Evolutionary conservation across 2,888 invertebrate species (phyloP).

Genomic region (Macrosoma leucophasiata): DNA sequence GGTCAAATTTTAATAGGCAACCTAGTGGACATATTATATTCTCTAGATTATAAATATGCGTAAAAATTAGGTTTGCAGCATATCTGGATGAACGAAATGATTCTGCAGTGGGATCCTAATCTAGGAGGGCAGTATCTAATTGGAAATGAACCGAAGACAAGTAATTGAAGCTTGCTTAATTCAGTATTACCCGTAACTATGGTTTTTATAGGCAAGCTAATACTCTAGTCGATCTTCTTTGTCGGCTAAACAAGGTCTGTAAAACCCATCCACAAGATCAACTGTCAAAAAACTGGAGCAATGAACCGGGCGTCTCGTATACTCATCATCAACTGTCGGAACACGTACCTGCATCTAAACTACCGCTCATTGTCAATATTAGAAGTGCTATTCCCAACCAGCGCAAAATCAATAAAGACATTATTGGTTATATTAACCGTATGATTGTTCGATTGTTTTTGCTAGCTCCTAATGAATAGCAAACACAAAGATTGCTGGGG

Average conservation of each 20-base stretch:
- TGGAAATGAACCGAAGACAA: no score
- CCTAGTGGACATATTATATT: no score
- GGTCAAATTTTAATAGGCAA: no score
- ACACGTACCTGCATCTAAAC: constrained; percentile 71
- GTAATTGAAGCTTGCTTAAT: no score
- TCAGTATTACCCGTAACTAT: no score
- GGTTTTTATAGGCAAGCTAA: no score
- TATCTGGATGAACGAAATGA: no score
- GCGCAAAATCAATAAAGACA: constrained; percentile 65
- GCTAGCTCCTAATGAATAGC: constrained; percentile 43
- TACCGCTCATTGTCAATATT: constrained; percentile 74
- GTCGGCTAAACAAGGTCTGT: constrained; percentile 55
- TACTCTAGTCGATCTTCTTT: no score
- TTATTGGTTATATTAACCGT: constrained; percentile 57
- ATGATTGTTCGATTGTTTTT: constrained; percentile 51
- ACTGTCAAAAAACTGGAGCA: constrained; percentile 70
- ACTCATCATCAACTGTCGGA: constrained; percentile 56
- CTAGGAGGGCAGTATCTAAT: no score
- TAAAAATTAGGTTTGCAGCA: no score
- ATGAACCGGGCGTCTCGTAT: constrained; percentile 70
- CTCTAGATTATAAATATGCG: no score
- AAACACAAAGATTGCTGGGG: constrained; percentile 29
- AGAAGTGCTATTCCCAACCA: constrained; percentile 58
- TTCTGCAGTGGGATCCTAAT: no score
- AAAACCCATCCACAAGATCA: constrained; percentile 68